Percentiles rank a stretch among this genome's conserved stretches.
phyloP scores from a whole-genome alignment of 2,797 vertebrate species.

The Tinamus major region DNA sequence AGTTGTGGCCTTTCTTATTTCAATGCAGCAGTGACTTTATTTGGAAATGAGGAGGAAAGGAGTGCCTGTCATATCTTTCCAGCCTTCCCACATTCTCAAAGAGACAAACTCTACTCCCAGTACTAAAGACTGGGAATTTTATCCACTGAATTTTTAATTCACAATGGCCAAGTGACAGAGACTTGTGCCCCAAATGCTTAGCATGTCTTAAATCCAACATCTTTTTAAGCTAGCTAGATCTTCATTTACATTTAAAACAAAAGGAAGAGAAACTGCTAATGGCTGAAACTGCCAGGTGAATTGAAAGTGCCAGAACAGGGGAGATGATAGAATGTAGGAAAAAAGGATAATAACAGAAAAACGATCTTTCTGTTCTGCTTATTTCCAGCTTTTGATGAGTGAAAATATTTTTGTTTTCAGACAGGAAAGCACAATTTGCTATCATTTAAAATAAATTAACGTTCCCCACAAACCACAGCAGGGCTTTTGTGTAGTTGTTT shows the following conservation, averaged over 20 bases:
- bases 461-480: background rate
- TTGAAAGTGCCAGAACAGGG: background rate
- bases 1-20: slow-evolving; percentile 35
- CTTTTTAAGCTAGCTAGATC: slow-evolving; percentile 25
- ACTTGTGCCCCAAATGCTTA: background rate
- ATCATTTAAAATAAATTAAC: slow-evolving; percentile 55
- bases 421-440: slow-evolving; percentile 48
- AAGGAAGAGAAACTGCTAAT: slow-evolving; percentile 26
- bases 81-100: background rate
- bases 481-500: slow-evolving; percentile 24
- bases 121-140: background rate
- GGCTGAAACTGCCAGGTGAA: slow-evolving; percentile 10
- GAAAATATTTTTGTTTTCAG: slow-evolving; percentile 19
- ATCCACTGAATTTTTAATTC: background rate
- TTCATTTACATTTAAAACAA: slow-evolving; percentile 51
- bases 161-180: background rate
- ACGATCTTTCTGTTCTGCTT: background rate
- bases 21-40: background rate
- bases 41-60: background rate
- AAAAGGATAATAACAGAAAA: background rate
- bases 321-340: background rate
- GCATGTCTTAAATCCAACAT: background rate
- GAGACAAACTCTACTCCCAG: background rate
- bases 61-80: background rate
- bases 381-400: background rate